Conservation (phyloP, 2,797 vertebrate genomes). For the Argentina silus region DNA sequence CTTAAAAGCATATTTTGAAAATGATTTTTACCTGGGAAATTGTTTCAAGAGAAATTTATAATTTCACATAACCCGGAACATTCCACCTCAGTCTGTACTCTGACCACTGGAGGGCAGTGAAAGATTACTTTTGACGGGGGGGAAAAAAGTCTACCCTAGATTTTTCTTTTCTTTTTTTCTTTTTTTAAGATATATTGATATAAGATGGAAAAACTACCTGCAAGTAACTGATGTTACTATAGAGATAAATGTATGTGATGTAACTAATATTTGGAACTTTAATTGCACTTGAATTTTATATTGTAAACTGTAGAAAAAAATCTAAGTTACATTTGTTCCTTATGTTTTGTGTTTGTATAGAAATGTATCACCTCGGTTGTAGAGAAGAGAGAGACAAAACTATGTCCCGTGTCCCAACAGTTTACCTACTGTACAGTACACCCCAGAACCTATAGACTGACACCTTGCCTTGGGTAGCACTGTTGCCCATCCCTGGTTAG, state of each 20-base stretch:
- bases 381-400: constrained; percentile 37
- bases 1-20: constrained; percentile 59
- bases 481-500: too few relatives aligned
- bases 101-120: constrained; percentile 38
- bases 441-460: too few relatives aligned
- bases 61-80: constrained; percentile 27
- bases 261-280: constrained; percentile 86
- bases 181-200: constrained; percentile 40
- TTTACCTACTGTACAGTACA: too few relatives aligned
- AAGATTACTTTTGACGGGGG: constrained; percentile 30
- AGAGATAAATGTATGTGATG: constrained; percentile 82
- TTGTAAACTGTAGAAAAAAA: constrained; percentile 75
- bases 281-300: constrained; percentile 88
- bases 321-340: constrained; percentile 64
- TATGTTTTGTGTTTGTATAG: constrained; percentile 70
- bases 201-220: constrained; percentile 82
- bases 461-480: too few relatives aligned
- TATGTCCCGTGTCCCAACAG: constrained; percentile 32
- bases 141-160: constrained; percentile 17
- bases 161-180: background rate
- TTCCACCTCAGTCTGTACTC: constrained; percentile 40
- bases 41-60: constrained; percentile 36
- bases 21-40: constrained; percentile 26
- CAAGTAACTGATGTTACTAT: constrained; percentile 80
- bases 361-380: constrained; percentile 66